Evolutionary conservation across 2,888 invertebrate genomes (phyloP).

Genomic region (Malthinus flaveolus): DNA sequence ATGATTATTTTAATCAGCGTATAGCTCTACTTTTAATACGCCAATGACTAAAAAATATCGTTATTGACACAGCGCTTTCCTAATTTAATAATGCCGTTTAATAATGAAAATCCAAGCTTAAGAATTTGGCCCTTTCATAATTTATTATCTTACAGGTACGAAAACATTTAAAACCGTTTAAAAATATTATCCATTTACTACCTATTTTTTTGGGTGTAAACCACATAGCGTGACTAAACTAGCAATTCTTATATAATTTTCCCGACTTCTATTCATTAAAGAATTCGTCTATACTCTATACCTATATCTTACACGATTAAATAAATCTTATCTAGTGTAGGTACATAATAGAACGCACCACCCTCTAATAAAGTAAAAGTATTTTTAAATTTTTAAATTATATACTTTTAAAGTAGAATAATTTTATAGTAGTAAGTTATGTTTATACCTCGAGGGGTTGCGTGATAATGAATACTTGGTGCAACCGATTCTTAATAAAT

Average conservation of each 20-base stretch:
- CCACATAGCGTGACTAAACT: constrained; percentile 5
- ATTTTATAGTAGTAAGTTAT: constrained; percentile 12
- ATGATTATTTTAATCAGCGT: too few relatives aligned
- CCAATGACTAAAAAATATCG: too few relatives aligned
- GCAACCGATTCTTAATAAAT: neutral
- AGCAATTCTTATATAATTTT: constrained; percentile 1
- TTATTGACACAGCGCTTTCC: too few relatives aligned
- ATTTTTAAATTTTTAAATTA: constrained; percentile 9
- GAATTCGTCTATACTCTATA: neutral
- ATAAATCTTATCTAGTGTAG: neutral
- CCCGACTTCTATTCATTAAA: constrained; percentile 8
- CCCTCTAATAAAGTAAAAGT: constrained; percentile 3
- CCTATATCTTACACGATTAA: constrained; percentile 3
- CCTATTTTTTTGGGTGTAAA: neutral
- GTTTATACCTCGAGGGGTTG: constrained; percentile 9
- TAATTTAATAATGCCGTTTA: too few relatives aligned
- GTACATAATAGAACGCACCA: neutral
- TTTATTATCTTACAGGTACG: too few relatives aligned
- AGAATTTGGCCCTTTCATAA: too few relatives aligned
- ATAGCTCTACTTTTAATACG: too few relatives aligned
- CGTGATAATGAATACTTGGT: constrained; percentile 8
- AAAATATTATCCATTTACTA: too few relatives aligned
- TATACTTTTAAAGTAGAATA: constrained; percentile 12
- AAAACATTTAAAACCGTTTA: too few relatives aligned
- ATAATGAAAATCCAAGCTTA: too few relatives aligned